A percentile compares a stretch with the other conserved stretches of the same genome.
Evolutionary conservation across 2,797 vertebrate genomes (phyloP).

Genomic region (Lithobates pipiens): DNA sequence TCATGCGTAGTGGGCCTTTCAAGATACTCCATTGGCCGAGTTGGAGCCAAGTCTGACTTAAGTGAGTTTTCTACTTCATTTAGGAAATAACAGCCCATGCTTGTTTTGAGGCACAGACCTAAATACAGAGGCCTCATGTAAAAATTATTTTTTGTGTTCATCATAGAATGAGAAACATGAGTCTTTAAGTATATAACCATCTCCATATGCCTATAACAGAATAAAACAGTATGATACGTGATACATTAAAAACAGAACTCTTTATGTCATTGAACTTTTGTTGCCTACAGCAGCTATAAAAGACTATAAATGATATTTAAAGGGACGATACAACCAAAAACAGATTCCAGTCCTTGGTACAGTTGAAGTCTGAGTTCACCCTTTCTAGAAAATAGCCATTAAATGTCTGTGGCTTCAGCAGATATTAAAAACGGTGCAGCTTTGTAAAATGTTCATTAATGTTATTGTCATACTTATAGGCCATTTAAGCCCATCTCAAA

Average conservation of each 20-base stretch:
- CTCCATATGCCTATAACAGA: slow-evolving; percentile 6
- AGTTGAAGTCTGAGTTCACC: no score
- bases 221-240: background rate
- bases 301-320: background rate
- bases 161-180: slow-evolving; percentile 10
- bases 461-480: no score
- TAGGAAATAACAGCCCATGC: background rate
- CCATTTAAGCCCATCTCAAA: no score
- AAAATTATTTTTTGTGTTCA: background rate
- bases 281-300: background rate
- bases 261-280: background rate
- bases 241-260: background rate
- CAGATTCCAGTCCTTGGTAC: no score
- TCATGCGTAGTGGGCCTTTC: background rate
- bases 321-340: background rate
- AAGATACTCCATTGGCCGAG: background rate
- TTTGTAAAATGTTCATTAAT: no score
- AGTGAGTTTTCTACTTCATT: slow-evolving; percentile 14
- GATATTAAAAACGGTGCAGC: no score
- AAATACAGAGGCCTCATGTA: background rate
- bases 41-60: background rate
- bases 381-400: no score
- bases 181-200: slow-evolving; percentile 10
- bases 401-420: no score
- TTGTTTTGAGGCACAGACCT: background rate